These are phyloP conservation scores for Deilephila porcellus DNA, from an alignment of 2,888 invertebrate genomes.

Conservation along the genomic window DNA sequence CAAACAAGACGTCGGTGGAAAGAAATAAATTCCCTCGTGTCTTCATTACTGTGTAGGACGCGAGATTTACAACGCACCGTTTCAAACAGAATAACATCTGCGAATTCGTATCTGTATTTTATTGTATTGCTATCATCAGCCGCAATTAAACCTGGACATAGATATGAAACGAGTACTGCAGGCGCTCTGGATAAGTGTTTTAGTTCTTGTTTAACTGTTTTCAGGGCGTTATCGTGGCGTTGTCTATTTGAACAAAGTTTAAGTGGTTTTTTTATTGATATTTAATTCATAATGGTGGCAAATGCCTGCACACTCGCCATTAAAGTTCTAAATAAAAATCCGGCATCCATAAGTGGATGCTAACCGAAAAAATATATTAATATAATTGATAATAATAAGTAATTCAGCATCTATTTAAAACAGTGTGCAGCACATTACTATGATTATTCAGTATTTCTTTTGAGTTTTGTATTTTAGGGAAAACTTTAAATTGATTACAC, in stretches of 20 bases:
- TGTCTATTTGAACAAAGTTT: neutral
- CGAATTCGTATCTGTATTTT: slow-evolving; percentile 11
- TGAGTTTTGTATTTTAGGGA: too few species aligned
- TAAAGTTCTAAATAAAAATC: too few species aligned
- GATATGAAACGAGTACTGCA: neutral
- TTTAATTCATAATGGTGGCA: too few species aligned
- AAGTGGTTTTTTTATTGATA: too few species aligned
- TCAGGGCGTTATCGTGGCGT: neutral
- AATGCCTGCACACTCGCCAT: too few species aligned
- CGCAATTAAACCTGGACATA: neutral
- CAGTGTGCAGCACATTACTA: too few species aligned
- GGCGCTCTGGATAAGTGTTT: neutral
- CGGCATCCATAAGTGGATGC: too few species aligned
- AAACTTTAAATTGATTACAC: too few species aligned
- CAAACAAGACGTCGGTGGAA: neutral
- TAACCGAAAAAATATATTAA: too few species aligned
- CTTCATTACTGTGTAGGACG: neutral
- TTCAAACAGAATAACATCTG: slow-evolving; percentile 11
- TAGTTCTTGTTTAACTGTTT: neutral
- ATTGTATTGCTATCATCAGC: slow-evolving; percentile 21
- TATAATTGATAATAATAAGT: too few species aligned
- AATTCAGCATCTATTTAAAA: too few species aligned
- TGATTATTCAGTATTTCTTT: too few species aligned
- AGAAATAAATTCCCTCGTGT: neutral
- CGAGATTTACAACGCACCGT: neutral